A percentile compares a stretch with the other conserved stretches of the same genome.
Conservation (phyloP, 2,888 invertebrate species). For the Eilema griseolum region DNA sequence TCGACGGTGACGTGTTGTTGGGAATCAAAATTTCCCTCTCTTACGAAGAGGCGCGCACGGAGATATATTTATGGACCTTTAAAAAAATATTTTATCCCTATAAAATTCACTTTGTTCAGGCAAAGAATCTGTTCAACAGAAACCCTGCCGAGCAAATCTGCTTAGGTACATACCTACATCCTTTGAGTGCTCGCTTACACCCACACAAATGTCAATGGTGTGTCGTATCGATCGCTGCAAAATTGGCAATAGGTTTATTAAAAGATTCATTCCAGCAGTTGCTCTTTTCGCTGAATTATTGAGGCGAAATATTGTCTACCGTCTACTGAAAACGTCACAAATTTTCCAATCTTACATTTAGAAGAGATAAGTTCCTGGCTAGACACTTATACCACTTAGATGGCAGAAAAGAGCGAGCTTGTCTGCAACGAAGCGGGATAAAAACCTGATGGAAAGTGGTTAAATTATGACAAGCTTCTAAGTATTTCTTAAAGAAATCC, state of each 20-base stretch:
- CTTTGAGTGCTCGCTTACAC: neutral
- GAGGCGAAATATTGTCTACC: neutral
- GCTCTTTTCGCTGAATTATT: neutral
- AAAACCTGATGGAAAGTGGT: too few species aligned
- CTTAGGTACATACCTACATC: neutral
- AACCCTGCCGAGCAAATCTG: neutral
- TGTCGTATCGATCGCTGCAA: neutral
- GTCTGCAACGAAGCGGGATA: too few species aligned
- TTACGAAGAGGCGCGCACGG: too few species aligned
- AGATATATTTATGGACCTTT: too few species aligned
- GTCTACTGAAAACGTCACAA: neutral
- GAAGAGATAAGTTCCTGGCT: too few species aligned
- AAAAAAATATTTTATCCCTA: neutral
- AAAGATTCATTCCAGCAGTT: conserved; percentile 3
- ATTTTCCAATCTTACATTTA: too few species aligned
- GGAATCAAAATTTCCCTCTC: too few species aligned
- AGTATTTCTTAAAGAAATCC: too few species aligned
- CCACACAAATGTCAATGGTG: neutral
- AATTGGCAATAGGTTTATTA: conserved; percentile 2
- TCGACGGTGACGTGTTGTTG: too few species aligned
- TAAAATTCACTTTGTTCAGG: neutral
- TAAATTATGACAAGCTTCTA: too few species aligned
- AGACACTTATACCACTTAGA: too few species aligned
- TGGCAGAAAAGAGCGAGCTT: too few species aligned
- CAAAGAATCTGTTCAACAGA: neutral